A percentile compares a stretch with the other conserved stretches of the same genome.
Evolutionary conservation across 2,888 invertebrate genomes (phyloP).

Genomic region (Stenotaenia linearis): DNA sequence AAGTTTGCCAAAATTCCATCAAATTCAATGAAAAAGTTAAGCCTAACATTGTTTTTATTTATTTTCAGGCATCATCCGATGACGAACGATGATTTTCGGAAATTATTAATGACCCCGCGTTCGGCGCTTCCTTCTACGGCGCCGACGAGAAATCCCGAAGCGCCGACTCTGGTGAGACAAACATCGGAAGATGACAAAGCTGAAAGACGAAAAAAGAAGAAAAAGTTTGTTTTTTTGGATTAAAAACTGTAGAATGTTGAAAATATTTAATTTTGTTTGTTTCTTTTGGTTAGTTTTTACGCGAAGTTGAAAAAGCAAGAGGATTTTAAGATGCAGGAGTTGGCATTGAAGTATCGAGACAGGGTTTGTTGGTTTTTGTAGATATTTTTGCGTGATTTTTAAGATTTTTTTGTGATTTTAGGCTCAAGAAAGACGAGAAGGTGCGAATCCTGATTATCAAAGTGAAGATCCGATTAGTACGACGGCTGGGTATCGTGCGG

Average conservation of each 20-base stretch:
- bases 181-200: slow-evolving; percentile 55
- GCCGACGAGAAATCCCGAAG: slow-evolving; percentile 40
- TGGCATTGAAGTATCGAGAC: slow-evolving; percentile 89
- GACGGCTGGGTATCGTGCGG: slow-evolving; percentile 82
- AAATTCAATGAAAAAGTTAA: not conserved
- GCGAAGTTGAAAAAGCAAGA: slow-evolving; percentile 90
- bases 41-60: no score
- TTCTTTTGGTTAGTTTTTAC: slow-evolving; percentile 78
- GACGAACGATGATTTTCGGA: slow-evolving; percentile 95
- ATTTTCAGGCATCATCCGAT: slow-evolving; percentile 49
- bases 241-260: not conserved
- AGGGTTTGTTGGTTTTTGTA: slow-evolving; percentile 50
- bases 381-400: not conserved
- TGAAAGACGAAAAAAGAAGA: slow-evolving; percentile 83
- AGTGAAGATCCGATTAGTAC: slow-evolving; percentile 72
- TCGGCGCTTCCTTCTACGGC: slow-evolving; percentile 49
- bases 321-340: slow-evolving; percentile 86
- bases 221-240: slow-evolving; percentile 52
- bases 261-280: not conserved
- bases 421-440: slow-evolving; percentile 84
- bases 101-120: slow-evolving; percentile 89
- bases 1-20: not conserved
- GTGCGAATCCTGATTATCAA: slow-evolving; percentile 68
- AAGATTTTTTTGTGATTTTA: slow-evolving; percentile 34
- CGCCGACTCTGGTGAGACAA: slow-evolving; percentile 32